Conservation (phyloP, 1,140 invertebrate species). For the Copidosoma floridanum region DNA sequence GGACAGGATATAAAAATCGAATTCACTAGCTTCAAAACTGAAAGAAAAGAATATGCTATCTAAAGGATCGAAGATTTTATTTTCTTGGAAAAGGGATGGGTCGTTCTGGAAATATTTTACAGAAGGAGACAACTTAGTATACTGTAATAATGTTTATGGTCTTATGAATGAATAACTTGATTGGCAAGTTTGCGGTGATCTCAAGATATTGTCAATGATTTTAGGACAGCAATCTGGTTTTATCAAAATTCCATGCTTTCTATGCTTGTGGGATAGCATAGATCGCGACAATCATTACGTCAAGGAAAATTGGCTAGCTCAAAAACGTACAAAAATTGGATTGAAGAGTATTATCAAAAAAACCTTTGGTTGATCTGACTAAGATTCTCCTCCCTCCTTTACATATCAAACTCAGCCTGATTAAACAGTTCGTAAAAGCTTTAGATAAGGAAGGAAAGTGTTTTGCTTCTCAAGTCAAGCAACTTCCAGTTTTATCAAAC, state of each 20-base stretch:
- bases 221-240: constrained; percentile 5
- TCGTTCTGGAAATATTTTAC: no score
- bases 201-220: background rate
- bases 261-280: background rate
- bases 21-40: no score
- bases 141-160: no score
- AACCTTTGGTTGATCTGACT: background rate
- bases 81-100: no score
- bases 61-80: no score
- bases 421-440: no score
- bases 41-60: no score
- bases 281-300: constrained; percentile 2
- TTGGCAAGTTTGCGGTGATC: background rate
- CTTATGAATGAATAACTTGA: background rate
- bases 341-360: background rate
- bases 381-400: background rate
- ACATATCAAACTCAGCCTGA: background rate
- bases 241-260: background rate
- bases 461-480: background rate
- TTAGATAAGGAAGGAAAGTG: background rate
- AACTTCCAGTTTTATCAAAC: background rate
- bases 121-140: no score
- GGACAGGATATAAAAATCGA: no score
- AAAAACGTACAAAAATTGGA: background rate
- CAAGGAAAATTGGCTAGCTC: background rate